Percentiles rank a stretch among this genome's conserved stretches.
Evolutionary conservation across 2,113 vertebrate genomes (phyloP).

Genomic region (Turdus rufiventris): DNA sequence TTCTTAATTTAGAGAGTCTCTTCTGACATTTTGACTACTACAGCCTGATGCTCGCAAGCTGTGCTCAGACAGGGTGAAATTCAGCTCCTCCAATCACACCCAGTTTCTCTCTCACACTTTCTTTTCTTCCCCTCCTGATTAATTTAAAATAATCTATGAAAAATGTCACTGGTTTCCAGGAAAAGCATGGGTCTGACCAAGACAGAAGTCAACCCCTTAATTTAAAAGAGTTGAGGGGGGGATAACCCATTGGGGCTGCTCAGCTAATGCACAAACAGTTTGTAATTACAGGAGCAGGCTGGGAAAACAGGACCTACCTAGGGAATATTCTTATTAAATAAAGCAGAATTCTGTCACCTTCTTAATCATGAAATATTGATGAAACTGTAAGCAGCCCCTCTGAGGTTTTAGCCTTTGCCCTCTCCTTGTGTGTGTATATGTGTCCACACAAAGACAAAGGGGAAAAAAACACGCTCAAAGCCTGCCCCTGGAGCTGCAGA

Average conservation of each 20-base stretch:
- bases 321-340: conserved; percentile 68
- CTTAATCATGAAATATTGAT: conserved; percentile 71
- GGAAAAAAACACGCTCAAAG: background rate
- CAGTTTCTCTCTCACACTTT: background rate
- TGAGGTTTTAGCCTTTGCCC: conserved; percentile 62
- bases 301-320: conserved; percentile 27
- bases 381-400: conserved; percentile 61
- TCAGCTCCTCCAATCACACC: background rate
- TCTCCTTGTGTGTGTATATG: conserved; percentile 1
- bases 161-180: conserved; percentile 7
- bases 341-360: conserved; percentile 69
- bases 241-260: background rate
- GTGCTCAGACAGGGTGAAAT: conserved; percentile 19
- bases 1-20: background rate
- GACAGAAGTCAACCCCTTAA: conserved; percentile 41
- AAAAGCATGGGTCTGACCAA: background rate
- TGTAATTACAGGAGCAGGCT: conserved; percentile 38
- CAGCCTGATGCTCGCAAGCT: background rate
- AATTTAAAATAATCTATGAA: conserved; percentile 16
- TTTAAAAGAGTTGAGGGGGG: conserved; percentile 42
- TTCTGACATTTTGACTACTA: conserved; percentile 23
- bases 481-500: background rate
- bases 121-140: background rate
- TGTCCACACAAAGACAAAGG: conserved; percentile 19
- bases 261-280: conserved; percentile 45